Conservation (phyloP, 2,888 invertebrate genomes). For the Frankliniella fusca region DNA sequence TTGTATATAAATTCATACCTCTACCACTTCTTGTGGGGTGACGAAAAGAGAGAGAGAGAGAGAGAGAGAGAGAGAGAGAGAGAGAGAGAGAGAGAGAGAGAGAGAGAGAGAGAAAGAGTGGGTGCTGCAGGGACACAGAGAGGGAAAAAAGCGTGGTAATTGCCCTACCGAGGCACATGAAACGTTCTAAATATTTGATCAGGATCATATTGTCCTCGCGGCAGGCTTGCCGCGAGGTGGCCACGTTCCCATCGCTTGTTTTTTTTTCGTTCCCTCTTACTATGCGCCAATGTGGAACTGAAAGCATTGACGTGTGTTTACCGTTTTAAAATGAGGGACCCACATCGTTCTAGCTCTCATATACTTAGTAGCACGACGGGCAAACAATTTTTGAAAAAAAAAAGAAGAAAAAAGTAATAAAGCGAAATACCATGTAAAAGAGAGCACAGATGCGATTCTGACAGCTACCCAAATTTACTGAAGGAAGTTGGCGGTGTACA, state of each 20-base stretch:
- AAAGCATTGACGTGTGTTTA: no score
- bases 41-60: not conserved
- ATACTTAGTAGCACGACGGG: not conserved
- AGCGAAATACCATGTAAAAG: no score
- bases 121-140: not conserved
- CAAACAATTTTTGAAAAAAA: not conserved
- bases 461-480: no score
- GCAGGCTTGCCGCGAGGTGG: not conserved
- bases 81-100: not conserved
- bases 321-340: no score
- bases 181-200: conserved; percentile 15
- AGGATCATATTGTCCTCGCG: not conserved
- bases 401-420: no score
- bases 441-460: no score
- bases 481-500: no score
- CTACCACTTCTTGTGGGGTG: not conserved
- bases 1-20: not conserved
- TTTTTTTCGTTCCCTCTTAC: not conserved
- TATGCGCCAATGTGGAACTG: no score
- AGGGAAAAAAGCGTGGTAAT: not conserved
- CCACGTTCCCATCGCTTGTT: not conserved
- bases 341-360: no score
- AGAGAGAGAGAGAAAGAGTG: not conserved
- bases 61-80: not conserved
- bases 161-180: not conserved